Evolutionary conservation across 2,888 invertebrate genomes (phyloP), one percentile per base, ranked within the genome.

Genomic region (Linyphia triangularis): DNA sequence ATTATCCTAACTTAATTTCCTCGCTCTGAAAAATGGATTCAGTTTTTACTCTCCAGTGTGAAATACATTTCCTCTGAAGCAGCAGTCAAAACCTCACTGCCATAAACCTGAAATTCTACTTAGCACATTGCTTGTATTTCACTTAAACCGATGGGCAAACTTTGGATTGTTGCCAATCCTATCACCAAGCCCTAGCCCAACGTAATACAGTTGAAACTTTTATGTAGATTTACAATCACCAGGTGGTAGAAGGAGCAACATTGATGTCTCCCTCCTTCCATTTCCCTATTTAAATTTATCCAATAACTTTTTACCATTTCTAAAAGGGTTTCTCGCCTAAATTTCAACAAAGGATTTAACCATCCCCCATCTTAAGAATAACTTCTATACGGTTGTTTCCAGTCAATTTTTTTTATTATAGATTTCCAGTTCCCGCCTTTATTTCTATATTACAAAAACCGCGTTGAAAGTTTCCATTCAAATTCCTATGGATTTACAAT

Each of bases 401-500:
- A n/a, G n/a, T n/a, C n/a, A n/a, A n/a, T n/a, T n/a, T n/a, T n/a
- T n/a, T n/a, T n/a, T n/a, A n/a, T n/a, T n/a, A n/a, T n/a, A n/a
- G n/a, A n/a, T n/a, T n/a, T n/a, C n/a, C n/a, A n/a, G n/a, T 16
- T 26, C 28, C 13, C 65, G 28, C 65, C n/a, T n/a, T n/a, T n/a
- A n/a, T n/a, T n/a, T n/a, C n/a, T n/a, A n/a, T n/a, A n/a, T n/a
- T n/a, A n/a, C 24, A 69, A 79, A 79, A 81, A 65, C 73, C 51
- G 13, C 30, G n/a, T 16, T 9, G 10, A 10, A 65, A 26, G 69
- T 69, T 65, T 81, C 69, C 19, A 81, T 81, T 69, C 81, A 69
- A 40, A 69, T 81, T 26, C 37, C 30, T 81, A 81, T 81, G 24
- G 81, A 81, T 81, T 70, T 59, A 13, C 59, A 26, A 37, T 78